phyloP scores from a whole-genome alignment of 2,888 invertebrate species.

The Hydrotaea cyrtoneurina region DNA sequence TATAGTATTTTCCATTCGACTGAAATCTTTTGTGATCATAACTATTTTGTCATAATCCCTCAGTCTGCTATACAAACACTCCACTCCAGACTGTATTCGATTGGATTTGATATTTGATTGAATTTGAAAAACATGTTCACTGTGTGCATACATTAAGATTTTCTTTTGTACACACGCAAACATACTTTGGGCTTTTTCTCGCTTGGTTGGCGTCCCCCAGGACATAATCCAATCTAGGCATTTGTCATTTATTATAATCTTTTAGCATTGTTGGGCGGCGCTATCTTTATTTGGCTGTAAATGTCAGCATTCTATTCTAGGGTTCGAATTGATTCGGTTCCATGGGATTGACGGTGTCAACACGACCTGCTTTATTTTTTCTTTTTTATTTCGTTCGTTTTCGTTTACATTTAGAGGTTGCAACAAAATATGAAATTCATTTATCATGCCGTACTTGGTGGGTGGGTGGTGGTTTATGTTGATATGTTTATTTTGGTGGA shows the following conservation, averaged over 20 bases:
- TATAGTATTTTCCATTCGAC: too few species aligned
- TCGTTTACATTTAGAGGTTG: neutral
- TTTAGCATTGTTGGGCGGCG: conserved; percentile 1
- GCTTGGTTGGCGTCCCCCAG: neutral
- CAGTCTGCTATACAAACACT: neutral
- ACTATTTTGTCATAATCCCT: neutral
- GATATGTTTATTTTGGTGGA: too few species aligned
- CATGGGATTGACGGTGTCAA: neutral
- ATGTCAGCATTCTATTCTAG: neutral
- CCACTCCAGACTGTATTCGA: neutral
- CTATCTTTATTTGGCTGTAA: conserved; percentile 44
- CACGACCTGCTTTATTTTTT: neutral
- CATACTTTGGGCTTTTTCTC: too few species aligned
- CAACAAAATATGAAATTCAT: too few species aligned
- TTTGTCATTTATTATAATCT: conserved; percentile 37
- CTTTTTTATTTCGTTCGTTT: neutral
- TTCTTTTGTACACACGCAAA: neutral
- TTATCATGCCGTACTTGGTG: too few species aligned
- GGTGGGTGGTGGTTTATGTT: too few species aligned
- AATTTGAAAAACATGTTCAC: neutral
- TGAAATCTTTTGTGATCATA: neutral
- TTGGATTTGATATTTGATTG: neutral
- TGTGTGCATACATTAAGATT: neutral
- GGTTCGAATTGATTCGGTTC: neutral
- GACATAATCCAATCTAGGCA: conserved; percentile 23